phyloP scores from a whole-genome alignment of 2,113 vertebrate genomes.

The Mellivora capensis region DNA sequence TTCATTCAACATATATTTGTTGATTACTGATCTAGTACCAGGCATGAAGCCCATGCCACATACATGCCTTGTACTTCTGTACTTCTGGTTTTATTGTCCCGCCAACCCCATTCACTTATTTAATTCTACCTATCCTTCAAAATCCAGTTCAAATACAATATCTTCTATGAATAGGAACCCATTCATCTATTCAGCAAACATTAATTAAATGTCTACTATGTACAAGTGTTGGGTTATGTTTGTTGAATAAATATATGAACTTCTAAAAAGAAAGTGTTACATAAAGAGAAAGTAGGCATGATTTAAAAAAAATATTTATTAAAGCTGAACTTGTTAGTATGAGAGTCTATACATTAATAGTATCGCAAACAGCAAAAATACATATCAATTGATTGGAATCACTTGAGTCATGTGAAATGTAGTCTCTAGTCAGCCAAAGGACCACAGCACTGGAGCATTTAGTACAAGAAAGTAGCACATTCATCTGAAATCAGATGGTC shows the following conservation, averaged over 20 bases:
- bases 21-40: neutral
- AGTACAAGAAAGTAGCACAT: neutral
- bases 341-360: neutral
- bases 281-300: conserved; percentile 15
- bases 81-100: neutral
- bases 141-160: conserved; percentile 24
- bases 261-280: conserved; percentile 6
- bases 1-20: neutral
- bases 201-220: conserved; percentile 41
- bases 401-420: neutral
- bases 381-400: neutral
- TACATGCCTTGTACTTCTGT: neutral
- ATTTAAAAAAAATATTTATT: neutral
- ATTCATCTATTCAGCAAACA: conserved; percentile 38
- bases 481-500: conserved; percentile 33
- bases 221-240: conserved; percentile 15
- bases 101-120: neutral
- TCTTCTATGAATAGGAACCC: conserved; percentile 43
- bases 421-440: neutral
- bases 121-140: conserved; percentile 23
- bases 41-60: neutral
- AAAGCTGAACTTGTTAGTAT: neutral
- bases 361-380: conserved; percentile 4
- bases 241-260: conserved; percentile 49
- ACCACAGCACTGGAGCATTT: neutral